Evolutionary conservation across 1,140 invertebrate species (phyloP).

Genomic region (Megalonaias nervosa): DNA sequence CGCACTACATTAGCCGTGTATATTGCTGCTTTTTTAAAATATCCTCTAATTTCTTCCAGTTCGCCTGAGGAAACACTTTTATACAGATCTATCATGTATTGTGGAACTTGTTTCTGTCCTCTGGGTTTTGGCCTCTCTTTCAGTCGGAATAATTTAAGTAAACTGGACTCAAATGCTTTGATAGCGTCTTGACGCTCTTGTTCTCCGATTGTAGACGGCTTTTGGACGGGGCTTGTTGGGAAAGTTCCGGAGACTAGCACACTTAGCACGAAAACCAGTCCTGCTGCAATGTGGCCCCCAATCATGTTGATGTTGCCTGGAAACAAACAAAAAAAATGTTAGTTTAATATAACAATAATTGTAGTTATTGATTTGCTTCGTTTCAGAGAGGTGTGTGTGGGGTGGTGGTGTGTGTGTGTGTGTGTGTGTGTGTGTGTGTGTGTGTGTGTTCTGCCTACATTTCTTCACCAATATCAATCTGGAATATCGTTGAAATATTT

Average conservation of each 20-base stretch:
- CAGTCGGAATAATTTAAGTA: conserved; percentile 84
- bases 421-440: too few relatives aligned
- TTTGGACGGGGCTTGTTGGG: conserved; percentile 12
- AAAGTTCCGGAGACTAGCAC: conserved; percentile 12
- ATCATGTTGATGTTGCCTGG: conserved; percentile 53
- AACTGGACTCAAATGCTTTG: conserved; percentile 77
- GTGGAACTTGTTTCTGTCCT: conserved; percentile 78
- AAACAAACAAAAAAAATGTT: conserved; percentile 32
- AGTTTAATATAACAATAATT: background rate
- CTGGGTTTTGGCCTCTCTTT: conserved; percentile 76
- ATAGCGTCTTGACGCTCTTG: conserved; percentile 42
- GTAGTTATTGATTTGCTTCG: background rate
- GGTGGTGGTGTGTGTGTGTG: background rate
- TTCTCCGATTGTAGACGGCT: conserved; percentile 38
- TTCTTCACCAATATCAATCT: too few relatives aligned
- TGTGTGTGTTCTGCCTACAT: too few relatives aligned
- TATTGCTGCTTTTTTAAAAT: conserved; percentile 56
- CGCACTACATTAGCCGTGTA: conserved; percentile 86
- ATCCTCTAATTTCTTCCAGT: conserved; percentile 25
- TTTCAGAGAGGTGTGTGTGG: background rate
- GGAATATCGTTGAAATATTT: too few relatives aligned
- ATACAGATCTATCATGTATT: conserved; percentile 86
- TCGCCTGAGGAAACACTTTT: background rate
- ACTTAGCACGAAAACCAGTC: conserved; percentile 40
- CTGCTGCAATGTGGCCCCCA: conserved; percentile 33